Conservation (phyloP, 2,113 vertebrate genomes). For the Papio anubis region DNA sequence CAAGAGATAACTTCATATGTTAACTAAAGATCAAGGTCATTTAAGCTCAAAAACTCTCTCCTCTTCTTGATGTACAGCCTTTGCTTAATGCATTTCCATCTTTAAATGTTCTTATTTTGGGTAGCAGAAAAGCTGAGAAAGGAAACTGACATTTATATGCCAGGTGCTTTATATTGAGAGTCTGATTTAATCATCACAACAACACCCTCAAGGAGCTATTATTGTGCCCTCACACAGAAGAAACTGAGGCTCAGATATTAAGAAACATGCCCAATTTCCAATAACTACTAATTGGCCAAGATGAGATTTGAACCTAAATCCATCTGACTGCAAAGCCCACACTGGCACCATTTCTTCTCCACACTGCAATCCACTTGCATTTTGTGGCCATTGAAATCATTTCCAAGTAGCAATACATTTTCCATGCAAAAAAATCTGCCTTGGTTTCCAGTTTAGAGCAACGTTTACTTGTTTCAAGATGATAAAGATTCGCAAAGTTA, state of each 20-base stretch:
- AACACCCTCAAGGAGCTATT: neutral
- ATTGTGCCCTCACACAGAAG: neutral
- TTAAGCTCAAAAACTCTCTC: constrained; percentile 8
- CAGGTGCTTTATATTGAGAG: neutral
- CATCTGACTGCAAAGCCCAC: neutral
- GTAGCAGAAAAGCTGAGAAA: constrained; percentile 47
- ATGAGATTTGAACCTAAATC: neutral
- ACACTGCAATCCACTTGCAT: neutral
- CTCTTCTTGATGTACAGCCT: constrained; percentile 17
- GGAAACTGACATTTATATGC: constrained; percentile 24
- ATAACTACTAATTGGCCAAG: constrained; percentile 17
- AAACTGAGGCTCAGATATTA: constrained; percentile 17
- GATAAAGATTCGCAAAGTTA: neutral
- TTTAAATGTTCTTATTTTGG: constrained; percentile 49
- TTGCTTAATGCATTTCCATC: constrained; percentile 31
- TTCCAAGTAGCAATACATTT: constrained; percentile 38
- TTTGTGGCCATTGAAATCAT: neutral
- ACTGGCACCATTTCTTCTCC: neutral
- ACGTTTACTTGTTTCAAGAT: constrained; percentile 46
- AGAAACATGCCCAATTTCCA: constrained; percentile 4
- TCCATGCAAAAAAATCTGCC: neutral
- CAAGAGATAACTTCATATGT: constrained; percentile 29
- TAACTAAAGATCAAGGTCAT: constrained; percentile 36
- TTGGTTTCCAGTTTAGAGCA: constrained; percentile 13
- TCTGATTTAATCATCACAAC: constrained; percentile 29